phyloP scores from a whole-genome alignment of 2,113 vertebrate species.

The Octodon degus region DNA sequence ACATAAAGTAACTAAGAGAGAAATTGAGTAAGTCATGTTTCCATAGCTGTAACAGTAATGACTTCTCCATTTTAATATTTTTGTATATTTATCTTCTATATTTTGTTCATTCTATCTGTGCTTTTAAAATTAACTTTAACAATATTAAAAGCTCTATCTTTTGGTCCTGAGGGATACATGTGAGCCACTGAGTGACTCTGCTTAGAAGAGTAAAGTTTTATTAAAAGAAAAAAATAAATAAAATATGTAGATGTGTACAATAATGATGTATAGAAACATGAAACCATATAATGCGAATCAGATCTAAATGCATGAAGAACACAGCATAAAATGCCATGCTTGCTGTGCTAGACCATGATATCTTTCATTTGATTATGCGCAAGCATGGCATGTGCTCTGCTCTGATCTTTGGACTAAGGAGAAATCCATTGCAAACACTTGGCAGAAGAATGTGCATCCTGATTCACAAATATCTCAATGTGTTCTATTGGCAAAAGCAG shows the following conservation, averaged over 20 bases:
- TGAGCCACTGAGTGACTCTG: not conserved
- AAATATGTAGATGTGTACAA: not conserved
- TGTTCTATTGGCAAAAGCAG: not conserved
- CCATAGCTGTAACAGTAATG: not conserved
- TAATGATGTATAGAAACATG: not conserved
- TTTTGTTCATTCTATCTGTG: not conserved
- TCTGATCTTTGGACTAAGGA: not conserved
- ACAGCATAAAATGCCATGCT: not conserved
- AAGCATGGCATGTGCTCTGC: not conserved
- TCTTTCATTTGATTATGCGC: not conserved
- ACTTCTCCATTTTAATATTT: not conserved
- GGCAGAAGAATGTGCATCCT: not conserved
- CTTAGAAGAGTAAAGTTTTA: not conserved
- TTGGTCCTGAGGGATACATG: not conserved
- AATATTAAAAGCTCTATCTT: not conserved
- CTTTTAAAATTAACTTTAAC: not conserved
- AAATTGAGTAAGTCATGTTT: not conserved
- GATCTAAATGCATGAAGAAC: not conserved
- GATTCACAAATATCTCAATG: not conserved
- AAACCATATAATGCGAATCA: not conserved
- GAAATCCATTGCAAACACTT: not conserved
- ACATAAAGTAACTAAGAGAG: not conserved
- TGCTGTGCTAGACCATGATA: accelerated
- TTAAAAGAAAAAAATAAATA: not conserved
- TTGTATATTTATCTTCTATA: not conserved